Conservation (phyloP, 2,797 vertebrate genomes). For the Sebastes glaucus region DNA sequence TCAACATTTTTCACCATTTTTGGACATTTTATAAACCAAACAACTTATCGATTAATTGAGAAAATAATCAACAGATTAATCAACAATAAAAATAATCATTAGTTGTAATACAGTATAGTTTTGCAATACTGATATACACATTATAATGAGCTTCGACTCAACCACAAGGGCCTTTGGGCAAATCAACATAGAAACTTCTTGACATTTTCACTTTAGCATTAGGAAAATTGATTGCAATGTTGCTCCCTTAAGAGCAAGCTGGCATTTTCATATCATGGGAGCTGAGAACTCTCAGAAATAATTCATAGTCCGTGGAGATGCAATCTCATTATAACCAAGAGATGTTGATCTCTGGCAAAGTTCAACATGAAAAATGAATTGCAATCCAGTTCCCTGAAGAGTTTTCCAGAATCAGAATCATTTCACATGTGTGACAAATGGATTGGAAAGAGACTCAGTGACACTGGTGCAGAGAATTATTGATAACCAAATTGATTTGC, state of each 20-base stretch:
- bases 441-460: neutral
- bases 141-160: conserved; percentile 44
- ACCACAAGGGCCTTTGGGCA: conserved; percentile 24
- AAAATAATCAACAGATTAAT: too few species aligned
- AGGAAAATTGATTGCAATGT: conserved; percentile 63
- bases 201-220: conserved; percentile 66
- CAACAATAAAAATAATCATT: too few species aligned
- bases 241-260: conserved; percentile 53
- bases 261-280: conserved; percentile 61
- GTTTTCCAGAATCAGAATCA: conserved; percentile 14
- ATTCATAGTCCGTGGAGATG: conserved; percentile 52
- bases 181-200: conserved; percentile 54
- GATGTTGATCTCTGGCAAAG: conserved; percentile 59
- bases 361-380: conserved; percentile 58
- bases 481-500: conserved; percentile 15
- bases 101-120: neutral
- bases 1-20: too few species aligned
- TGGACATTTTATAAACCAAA: too few species aligned
- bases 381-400: conserved; percentile 32
- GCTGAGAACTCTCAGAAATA: conserved; percentile 54
- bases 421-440: conserved; percentile 24
- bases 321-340: conserved; percentile 63
- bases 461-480: neutral
- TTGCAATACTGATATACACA: conserved; percentile 22
- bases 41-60: too few species aligned